Percentiles rank a stretch among this genome's conserved stretches.
phyloP scores from a whole-genome alignment of 2,888 invertebrate species.

The Vanessa cardui region DNA sequence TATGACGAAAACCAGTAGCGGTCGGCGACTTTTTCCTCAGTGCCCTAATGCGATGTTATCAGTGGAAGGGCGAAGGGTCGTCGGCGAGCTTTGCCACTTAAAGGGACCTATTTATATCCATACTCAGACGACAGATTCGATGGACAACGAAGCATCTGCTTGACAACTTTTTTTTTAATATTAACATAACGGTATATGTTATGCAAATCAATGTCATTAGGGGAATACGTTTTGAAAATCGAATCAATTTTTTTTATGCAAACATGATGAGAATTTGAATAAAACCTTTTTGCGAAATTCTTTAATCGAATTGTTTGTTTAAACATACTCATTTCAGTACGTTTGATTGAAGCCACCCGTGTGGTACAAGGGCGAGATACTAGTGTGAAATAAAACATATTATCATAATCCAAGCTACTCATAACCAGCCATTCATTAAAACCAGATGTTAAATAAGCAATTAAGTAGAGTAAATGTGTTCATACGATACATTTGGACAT shows the following conservation, averaged over 20 bases:
- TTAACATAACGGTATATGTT: slow-evolving; percentile 15
- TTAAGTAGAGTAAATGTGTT: slow-evolving; percentile 51
- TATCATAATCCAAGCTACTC: slow-evolving; percentile 37
- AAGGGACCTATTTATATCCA: slow-evolving; percentile 78
- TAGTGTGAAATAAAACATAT: neutral
- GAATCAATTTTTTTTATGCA: slow-evolving; percentile 3
- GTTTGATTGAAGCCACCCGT: neutral
- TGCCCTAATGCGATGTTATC: slow-evolving; percentile 80
- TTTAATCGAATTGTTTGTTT: neutral
- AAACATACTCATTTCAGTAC: neutral
- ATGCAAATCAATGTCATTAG: slow-evolving; percentile 15
- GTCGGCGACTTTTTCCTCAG: slow-evolving; percentile 60
- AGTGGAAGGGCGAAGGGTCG: slow-evolving; percentile 62
- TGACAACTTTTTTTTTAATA: slow-evolving; percentile 30
- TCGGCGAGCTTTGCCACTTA: slow-evolving; percentile 78
- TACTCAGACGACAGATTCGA: slow-evolving; percentile 60
- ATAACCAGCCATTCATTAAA: slow-evolving; percentile 61
- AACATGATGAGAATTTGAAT: neutral
- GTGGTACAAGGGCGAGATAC: neutral
- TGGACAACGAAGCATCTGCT: slow-evolving; percentile 65
- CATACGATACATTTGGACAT: slow-evolving; percentile 43
- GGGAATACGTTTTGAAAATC: slow-evolving; percentile 17
- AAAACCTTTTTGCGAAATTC: neutral
- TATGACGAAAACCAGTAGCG: slow-evolving; percentile 78
- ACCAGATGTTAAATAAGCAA: slow-evolving; percentile 68